Conservation (phyloP, 2,797 vertebrate genomes). For the Paedocypris micromegethes region DNA sequence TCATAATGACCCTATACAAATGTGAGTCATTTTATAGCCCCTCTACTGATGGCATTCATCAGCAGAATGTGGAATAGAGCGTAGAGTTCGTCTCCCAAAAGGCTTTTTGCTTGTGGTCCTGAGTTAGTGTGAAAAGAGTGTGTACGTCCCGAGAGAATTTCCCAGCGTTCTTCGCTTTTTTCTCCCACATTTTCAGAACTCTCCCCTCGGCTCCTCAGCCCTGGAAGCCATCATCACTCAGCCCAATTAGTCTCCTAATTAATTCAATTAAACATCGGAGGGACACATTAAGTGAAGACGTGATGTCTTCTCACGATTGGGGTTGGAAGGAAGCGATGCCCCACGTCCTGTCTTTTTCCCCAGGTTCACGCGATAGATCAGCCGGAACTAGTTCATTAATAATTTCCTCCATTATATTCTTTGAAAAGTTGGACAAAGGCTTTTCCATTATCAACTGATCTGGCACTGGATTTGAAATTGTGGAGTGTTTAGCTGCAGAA, state of each 20-base stretch:
- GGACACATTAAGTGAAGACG: conserved; percentile 52
- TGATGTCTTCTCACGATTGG: conserved; percentile 41
- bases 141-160: conserved; percentile 33
- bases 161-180: conserved; percentile 29
- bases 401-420: conserved; percentile 42
- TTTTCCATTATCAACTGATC: conserved; percentile 24
- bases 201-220: conserved; percentile 49
- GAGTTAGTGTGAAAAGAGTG: conserved; percentile 12
- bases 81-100: conserved; percentile 11
- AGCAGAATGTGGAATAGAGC: conserved; percentile 15
- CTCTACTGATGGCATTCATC: not conserved
- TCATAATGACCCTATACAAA: no score
- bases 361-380: conserved; percentile 50
- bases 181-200: conserved; percentile 37
- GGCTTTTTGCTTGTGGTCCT: conserved; percentile 3
- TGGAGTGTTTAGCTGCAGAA: no score
- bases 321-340: conserved; percentile 34
- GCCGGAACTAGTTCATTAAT: conserved; percentile 54
- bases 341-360: conserved; percentile 41
- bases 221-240: conserved; percentile 57
- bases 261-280: conserved; percentile 58
- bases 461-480: no score
- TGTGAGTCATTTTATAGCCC: no score
- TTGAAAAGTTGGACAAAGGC: conserved; percentile 16
- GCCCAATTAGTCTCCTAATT: conserved; percentile 63